phyloP scores from a whole-genome alignment of 2,888 invertebrate genomes.

The Machimus rusticus region DNA sequence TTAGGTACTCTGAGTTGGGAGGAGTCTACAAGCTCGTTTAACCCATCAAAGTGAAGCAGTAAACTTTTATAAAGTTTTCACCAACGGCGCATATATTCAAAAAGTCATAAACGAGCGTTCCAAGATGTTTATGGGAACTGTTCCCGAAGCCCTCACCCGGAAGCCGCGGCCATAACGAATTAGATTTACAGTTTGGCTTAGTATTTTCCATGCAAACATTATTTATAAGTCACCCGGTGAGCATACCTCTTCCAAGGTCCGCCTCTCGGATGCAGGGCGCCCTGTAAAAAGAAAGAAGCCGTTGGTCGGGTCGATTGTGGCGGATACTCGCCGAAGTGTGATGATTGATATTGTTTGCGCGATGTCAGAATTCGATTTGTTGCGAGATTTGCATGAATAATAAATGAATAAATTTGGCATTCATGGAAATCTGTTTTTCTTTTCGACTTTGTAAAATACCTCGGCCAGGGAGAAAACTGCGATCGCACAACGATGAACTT shows the following conservation, averaged over 20 bases:
- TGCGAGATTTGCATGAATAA: slow-evolving; percentile 39
- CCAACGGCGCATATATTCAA: not conserved
- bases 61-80: slow-evolving; percentile 4
- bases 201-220: not conserved
- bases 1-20: not conserved
- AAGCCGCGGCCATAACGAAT: not conserved
- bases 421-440: slow-evolving; percentile 33
- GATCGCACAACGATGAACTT: not conserved
- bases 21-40: not conserved
- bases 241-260: not conserved
- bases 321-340: slow-evolving; percentile 3
- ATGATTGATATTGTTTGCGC: slow-evolving; percentile 38
- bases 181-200: not conserved
- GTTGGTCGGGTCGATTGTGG: not conserved
- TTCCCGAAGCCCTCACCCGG: not conserved
- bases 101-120: not conserved
- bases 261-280: not conserved
- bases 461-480: not conserved
- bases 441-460: not conserved
- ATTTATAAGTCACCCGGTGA: slow-evolving; percentile 7
- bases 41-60: slow-evolving; percentile 13
- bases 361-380: slow-evolving; percentile 39
- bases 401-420: slow-evolving; percentile 36
- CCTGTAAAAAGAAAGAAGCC: not conserved
- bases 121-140: not conserved